These are phyloP conservation scores for Himantopus leucocephalus DNA, from an alignment of 2,113 vertebrate species.

Conservation along the genomic window DNA sequence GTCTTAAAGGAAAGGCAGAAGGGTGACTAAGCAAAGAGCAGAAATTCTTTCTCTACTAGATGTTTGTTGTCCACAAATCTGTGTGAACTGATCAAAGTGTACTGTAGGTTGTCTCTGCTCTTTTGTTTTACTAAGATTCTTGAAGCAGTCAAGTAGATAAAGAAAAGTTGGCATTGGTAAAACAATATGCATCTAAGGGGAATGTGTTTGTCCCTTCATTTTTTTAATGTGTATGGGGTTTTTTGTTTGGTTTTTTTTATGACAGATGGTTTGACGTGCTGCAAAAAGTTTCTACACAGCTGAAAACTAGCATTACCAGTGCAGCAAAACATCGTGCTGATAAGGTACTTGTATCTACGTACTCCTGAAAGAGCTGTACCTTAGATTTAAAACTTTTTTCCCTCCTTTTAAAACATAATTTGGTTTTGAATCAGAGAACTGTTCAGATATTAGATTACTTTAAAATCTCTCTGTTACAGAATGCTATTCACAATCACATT, in stretches of 20 bases:
- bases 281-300: slow-evolving; percentile 91
- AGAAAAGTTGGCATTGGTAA: background rate
- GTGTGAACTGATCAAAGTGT: background rate
- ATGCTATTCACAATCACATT: slow-evolving; percentile 95
- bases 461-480: slow-evolving; percentile 76
- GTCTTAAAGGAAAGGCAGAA: background rate
- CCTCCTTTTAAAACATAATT: background rate
- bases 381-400: background rate
- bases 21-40: background rate
- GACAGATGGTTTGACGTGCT: slow-evolving; percentile 96
- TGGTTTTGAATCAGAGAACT: background rate
- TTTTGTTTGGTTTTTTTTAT: background rate
- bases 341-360: slow-evolving; percentile 79
- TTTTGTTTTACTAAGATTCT: background rate
- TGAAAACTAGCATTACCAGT: slow-evolving; percentile 87
- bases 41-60: background rate
- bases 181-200: background rate
- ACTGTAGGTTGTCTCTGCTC: background rate
- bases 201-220: background rate
- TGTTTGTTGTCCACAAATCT: background rate
- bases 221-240: background rate
- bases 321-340: slow-evolving; percentile 89
- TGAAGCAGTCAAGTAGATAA: background rate
- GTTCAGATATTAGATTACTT: slow-evolving; percentile 39
- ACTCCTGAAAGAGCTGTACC: background rate